Evolutionary conservation across 2,797 vertebrate species (phyloP).

Genomic region (Pangasius mekongensis): DNA sequence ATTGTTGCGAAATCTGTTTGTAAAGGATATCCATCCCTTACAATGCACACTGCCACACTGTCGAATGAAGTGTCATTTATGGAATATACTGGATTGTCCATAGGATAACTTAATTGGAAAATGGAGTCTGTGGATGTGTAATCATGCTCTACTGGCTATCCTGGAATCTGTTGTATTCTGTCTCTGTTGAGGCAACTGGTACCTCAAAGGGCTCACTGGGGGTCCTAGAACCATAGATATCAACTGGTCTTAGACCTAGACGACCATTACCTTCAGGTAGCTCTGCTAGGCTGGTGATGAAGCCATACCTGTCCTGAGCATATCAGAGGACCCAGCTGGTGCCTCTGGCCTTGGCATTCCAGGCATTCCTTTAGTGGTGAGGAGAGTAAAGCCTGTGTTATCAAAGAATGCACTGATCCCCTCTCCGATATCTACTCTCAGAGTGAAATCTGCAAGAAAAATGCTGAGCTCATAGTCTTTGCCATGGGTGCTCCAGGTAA

Average conservation of each 20-base stretch:
- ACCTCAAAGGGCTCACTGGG: constrained; percentile 80
- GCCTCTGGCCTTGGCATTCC: constrained; percentile 57
- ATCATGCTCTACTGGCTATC: constrained; percentile 74
- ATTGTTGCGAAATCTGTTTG: neutral
- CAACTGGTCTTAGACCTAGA: neutral
- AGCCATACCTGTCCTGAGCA: neutral
- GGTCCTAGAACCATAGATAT: neutral
- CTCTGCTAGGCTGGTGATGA: constrained; percentile 41
- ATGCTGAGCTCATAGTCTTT: neutral
- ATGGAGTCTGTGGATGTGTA: constrained; percentile 76
- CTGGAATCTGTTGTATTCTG: constrained; percentile 60
- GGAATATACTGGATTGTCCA: constrained; percentile 76
- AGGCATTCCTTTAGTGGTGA: constrained; percentile 71
- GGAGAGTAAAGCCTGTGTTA: constrained; percentile 53
- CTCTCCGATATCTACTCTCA: constrained; percentile 57
- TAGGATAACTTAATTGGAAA: constrained; percentile 82
- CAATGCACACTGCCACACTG: constrained; percentile 75
- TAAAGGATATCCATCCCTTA: constrained; percentile 68
- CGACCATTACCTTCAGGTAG: constrained; percentile 42
- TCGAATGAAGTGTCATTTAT: constrained; percentile 79
- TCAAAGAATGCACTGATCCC: constrained; percentile 72
- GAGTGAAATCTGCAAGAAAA: neutral
- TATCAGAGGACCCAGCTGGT: neutral
- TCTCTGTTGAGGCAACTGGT: constrained; percentile 57
- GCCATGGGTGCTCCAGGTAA: constrained; percentile 59